Conservation (phyloP, 2,888 invertebrate genomes). For the Pseudococcus jackbeardsleyi region DNA sequence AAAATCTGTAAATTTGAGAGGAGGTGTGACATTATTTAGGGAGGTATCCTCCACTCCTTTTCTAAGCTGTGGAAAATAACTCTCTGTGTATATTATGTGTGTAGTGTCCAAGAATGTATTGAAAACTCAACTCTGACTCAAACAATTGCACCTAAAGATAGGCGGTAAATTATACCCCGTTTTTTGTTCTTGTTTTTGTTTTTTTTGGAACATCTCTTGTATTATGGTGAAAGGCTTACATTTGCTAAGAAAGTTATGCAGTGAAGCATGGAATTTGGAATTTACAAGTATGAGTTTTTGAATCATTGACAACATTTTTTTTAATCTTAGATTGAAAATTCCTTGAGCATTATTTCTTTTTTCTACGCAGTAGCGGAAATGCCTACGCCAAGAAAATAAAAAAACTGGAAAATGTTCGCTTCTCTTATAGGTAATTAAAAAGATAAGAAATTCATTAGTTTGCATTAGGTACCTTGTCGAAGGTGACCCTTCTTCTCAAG, state of each 20-base stretch:
- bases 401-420: background rate
- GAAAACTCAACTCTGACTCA: constrained; percentile 50
- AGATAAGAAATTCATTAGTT: background rate
- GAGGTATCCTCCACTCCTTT: too few species aligned
- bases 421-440: background rate
- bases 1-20: too few species aligned
- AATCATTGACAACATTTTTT: constrained; percentile 36
- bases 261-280: constrained; percentile 23
- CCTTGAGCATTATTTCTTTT: background rate
- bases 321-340: background rate
- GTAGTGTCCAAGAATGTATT: constrained; percentile 9
- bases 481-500: background rate
- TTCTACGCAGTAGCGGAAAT: background rate
- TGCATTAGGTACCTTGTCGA: background rate
- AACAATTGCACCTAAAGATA: constrained; percentile 51
- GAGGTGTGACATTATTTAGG: too few species aligned
- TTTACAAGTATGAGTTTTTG: background rate
- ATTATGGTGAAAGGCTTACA: constrained; percentile 15
- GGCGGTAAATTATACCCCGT: constrained; percentile 47
- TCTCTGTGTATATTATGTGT: background rate
- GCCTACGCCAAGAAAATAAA: background rate
- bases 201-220: constrained; percentile 40
- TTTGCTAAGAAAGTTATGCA: background rate
- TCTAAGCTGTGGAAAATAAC: too few species aligned
- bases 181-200: too few species aligned